These are phyloP conservation scores for Acromyrmex heyeri DNA, from an alignment of 1,140 invertebrate species.

Conservation along the genomic window DNA sequence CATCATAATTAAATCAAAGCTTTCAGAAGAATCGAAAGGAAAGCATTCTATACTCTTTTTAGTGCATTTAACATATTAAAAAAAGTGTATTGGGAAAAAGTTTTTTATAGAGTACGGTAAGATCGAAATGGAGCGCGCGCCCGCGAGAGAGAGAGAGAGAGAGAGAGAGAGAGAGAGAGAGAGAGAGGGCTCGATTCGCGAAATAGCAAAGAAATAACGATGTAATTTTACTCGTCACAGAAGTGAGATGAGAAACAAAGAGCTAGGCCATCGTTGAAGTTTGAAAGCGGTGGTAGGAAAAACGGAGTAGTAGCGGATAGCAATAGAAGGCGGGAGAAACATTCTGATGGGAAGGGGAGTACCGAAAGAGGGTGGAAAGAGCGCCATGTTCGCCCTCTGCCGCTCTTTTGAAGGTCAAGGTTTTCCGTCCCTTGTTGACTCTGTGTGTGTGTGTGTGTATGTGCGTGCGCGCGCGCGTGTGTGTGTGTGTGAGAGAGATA, in stretches of 20 bases:
- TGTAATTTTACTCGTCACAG: constrained; percentile 15
- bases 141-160: background rate
- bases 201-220: background rate
- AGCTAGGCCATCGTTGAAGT: background rate
- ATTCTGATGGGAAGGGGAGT: constrained; percentile 51
- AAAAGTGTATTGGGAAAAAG: background rate
- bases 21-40: background rate
- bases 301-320: background rate
- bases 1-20: background rate
- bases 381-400: constrained; percentile 74
- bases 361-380: constrained; percentile 72
- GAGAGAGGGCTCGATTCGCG: background rate
- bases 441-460: background rate
- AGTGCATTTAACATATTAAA: background rate
- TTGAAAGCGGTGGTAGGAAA: constrained; percentile 58
- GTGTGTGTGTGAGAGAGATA: background rate
- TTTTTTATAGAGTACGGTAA: background rate
- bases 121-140: constrained; percentile 23
- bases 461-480: too few species aligned
- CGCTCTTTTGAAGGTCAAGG: constrained; percentile 84
- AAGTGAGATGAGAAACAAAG: constrained; percentile 8
- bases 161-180: background rate
- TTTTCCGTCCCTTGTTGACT: constrained; percentile 76
- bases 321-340: constrained; percentile 31
- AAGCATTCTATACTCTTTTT: background rate